phyloP scores from a whole-genome alignment of 2,113 vertebrate genomes.

The Microcebus ravelobensis region DNA sequence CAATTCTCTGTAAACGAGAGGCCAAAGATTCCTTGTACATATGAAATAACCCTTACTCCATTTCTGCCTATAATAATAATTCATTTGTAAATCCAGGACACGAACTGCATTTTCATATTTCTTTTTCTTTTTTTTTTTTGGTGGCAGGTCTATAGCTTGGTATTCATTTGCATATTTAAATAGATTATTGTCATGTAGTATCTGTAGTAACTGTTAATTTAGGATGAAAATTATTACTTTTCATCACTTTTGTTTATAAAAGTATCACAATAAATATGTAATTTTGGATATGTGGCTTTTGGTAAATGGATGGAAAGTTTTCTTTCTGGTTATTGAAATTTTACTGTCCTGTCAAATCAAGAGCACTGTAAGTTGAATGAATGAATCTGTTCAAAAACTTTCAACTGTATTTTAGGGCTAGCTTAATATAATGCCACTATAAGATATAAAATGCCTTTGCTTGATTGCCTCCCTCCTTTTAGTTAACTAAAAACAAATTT shows the following conservation, averaged over 20 bases:
- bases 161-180: neutral
- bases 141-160: no score
- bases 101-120: neutral
- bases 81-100: conserved; percentile 6
- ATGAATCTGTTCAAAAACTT: conserved; percentile 63
- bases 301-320: neutral
- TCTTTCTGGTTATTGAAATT: conserved; percentile 53
- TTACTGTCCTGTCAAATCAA: neutral
- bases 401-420: conserved; percentile 54
- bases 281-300: neutral
- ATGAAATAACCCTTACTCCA: neutral
- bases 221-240: conserved; percentile 17
- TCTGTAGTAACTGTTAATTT: neutral
- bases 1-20: neutral
- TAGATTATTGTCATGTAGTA: neutral
- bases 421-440: conserved; percentile 45
- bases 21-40: neutral
- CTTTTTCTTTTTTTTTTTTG: neutral
- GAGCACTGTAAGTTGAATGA: conserved; percentile 30
- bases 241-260: neutral
- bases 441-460: conserved; percentile 52
- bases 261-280: conserved; percentile 18
- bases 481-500: conserved; percentile 77
- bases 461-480: conserved; percentile 50
- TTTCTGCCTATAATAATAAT: neutral